Evolutionary conservation across 2,888 invertebrate genomes (phyloP).

Genomic region (Chelonus formosanus): DNA sequence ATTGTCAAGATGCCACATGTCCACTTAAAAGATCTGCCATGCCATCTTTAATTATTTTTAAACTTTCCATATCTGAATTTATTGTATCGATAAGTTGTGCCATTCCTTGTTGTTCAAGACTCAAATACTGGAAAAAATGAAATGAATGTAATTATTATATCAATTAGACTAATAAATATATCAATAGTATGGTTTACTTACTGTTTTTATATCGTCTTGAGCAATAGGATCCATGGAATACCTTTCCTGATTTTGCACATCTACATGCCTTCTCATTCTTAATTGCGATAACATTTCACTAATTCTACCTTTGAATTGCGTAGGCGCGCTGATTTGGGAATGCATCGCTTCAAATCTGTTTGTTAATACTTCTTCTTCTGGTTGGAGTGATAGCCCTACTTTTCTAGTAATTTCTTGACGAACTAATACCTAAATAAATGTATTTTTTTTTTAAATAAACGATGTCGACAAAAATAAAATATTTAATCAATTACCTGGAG

Average conservation of each 20-base stretch:
- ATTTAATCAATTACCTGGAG: constrained; percentile 71
- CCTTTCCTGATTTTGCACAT: constrained; percentile 72
- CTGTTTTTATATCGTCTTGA: constrained; percentile 70
- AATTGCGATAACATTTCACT: constrained; percentile 91
- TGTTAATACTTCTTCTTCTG: constrained; percentile 90
- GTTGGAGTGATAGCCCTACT: constrained; percentile 84
- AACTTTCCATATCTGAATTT: constrained; percentile 79
- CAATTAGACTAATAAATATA: neutral
- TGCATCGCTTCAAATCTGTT: constrained; percentile 88
- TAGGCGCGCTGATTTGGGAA: constrained; percentile 87
- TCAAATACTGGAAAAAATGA: constrained; percentile 73
- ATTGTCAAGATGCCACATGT: constrained; percentile 53
- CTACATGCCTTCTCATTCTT: constrained; percentile 73
- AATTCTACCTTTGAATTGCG: constrained; percentile 92
- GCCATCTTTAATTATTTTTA: constrained; percentile 82
- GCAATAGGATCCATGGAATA: constrained; percentile 79
- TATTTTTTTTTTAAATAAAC: too few species aligned
- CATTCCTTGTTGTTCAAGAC: constrained; percentile 89
- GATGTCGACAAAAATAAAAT: constrained; percentile 11
- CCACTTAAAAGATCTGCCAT: constrained; percentile 69
- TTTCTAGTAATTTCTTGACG: constrained; percentile 90
- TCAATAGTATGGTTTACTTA: constrained; percentile 47
- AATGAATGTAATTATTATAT: constrained; percentile 5
- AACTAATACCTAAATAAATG: constrained; percentile 75
- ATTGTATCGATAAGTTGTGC: constrained; percentile 85